phyloP scores from a whole-genome alignment of 1,140 invertebrate species.

The Stegodyphus dumicola region DNA sequence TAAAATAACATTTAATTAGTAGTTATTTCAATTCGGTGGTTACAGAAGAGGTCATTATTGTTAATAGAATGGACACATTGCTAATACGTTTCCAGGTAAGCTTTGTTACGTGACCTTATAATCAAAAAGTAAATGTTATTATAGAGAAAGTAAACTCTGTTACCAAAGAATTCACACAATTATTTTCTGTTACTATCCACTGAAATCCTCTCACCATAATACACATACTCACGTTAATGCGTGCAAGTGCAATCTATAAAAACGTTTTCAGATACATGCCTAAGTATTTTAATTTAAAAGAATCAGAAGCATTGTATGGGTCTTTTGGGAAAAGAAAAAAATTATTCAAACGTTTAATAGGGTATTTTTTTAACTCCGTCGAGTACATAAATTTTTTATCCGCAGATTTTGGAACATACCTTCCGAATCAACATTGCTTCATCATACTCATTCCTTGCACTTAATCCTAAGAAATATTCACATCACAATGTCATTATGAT shows the following conservation, averaged over 20 bases:
- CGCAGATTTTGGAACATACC: neutral
- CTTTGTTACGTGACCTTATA: no score
- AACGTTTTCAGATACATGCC: neutral
- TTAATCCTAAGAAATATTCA: conserved; percentile 10
- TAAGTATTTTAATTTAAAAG: neutral
- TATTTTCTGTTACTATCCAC: no score
- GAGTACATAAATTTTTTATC: neutral
- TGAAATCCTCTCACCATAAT: no score
- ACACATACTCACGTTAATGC: neutral
- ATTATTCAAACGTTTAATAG: neutral
- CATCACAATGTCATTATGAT: neutral
- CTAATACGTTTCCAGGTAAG: no score
- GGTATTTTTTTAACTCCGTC: neutral
- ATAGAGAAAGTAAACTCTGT: no score
- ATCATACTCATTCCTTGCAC: conserved; percentile 15
- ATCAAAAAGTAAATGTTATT: no score
- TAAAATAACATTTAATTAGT: no score
- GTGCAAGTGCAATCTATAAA: neutral
- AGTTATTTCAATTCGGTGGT: no score
- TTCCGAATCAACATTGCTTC: conserved; percentile 42
- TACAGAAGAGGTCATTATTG: no score
- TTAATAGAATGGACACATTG: no score
- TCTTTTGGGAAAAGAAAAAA: neutral
- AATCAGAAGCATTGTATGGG: neutral
- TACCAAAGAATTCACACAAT: no score